Base-by-base conservation (phyloP, 2,888 invertebrate species). In the Trissolcus brochymenae region DNA sequence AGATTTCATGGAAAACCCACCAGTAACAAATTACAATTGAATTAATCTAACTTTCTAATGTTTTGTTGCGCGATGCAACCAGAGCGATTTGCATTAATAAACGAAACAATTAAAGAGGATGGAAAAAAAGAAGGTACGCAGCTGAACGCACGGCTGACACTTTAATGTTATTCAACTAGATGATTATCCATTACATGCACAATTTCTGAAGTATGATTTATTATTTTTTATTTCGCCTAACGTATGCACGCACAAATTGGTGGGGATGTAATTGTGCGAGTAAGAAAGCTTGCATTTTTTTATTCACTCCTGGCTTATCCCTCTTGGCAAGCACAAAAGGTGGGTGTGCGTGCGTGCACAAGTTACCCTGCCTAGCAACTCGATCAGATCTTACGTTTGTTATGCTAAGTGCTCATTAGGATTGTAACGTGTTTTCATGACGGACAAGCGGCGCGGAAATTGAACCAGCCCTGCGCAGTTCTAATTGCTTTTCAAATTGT, bases 401-500 rank as follows among this genome's bases (percentile, higher is more conserved):
- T 87, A 86, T 86, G 87, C 85, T 86, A 87, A 88, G 86, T 86
- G 87, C 87, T 87, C 87, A 84, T 87, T 87, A 86, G 86, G 87
- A 87, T 87, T 85, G 85, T 84, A 85, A 74, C 78, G 78, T 78
- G 78, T 78, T 78, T 78, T 61, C 78, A 74, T 71, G 78, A 78
- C 74, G 74, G 74, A 75, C 74, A 73, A 71, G 67, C 21, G 35
- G 74, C 71, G 71, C 78, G 74, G 78, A 78, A 78, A 75, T 71
- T 71, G 78, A 74, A 67, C 78, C 35, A 9, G 9, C 35, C 11
- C 11, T 56, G 56, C 64, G 53, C 59, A 75, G 67, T 78, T 78
- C 66, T 65, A 74, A 78, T 74, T 78, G 54, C 60, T 74, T 74
- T 68, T 61, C 41, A 74, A 29, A 51, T 40, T 35, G 41, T 51